Percentiles rank a stretch among this genome's conserved stretches.
Conservation (phyloP, 2,113 vertebrate genomes). For the Lates calcarifer region DNA sequence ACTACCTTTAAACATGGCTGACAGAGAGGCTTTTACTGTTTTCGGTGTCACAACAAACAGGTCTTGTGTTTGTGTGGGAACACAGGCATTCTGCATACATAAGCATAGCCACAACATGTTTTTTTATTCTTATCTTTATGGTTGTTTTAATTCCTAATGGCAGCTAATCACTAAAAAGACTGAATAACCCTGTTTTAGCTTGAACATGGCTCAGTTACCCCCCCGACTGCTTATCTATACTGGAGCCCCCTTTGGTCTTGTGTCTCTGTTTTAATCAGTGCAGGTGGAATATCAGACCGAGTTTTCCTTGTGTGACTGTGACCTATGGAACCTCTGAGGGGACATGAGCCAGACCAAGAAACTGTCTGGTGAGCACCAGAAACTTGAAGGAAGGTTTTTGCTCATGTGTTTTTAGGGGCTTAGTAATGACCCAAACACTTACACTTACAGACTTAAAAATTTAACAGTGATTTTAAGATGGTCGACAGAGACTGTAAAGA, state of each 20-base stretch:
- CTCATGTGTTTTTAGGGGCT: not conserved
- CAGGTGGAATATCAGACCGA: not conserved
- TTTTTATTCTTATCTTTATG: not conserved
- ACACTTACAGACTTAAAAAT: too few relatives aligned
- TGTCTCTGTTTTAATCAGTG: not conserved
- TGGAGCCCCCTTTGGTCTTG: not conserved
- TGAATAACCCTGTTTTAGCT: slow-evolving; percentile 2
- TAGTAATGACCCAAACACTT: not conserved
- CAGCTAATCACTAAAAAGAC: slow-evolving; percentile 12
- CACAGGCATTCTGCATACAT: not conserved
- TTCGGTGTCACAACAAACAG: not conserved
- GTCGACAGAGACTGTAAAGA: too few relatives aligned
- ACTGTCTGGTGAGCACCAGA: not conserved
- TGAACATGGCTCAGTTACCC: not conserved
- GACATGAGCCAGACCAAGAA: too few relatives aligned
- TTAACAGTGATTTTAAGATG: too few relatives aligned
- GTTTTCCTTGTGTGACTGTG: too few relatives aligned
- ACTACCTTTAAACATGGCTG: not conserved
- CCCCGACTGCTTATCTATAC: not conserved
- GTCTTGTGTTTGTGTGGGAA: not conserved
- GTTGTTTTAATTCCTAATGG: not conserved
- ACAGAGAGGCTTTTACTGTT: not conserved
- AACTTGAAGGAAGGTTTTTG: not conserved
- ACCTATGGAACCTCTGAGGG: too few relatives aligned
- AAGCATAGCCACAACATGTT: not conserved